These are phyloP conservation scores for Acanthochromis polyacanthus DNA, from an alignment of 2,113 vertebrate species.

Conservation along the genomic window DNA sequence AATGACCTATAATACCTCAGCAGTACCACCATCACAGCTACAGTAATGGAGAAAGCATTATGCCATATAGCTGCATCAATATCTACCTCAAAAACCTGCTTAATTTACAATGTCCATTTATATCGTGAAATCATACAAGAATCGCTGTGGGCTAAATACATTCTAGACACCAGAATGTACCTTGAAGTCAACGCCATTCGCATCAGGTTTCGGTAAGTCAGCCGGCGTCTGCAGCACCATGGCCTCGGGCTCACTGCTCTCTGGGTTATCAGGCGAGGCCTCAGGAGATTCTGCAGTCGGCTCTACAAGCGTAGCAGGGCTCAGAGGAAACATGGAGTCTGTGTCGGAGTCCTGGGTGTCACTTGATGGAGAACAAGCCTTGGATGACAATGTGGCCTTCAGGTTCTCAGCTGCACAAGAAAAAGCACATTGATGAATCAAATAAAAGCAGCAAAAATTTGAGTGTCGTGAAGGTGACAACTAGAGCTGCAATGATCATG, in stretches of 20 bases:
- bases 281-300: slow-evolving; percentile 7
- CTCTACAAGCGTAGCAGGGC: slow-evolving; percentile 10
- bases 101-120: slow-evolving; percentile 7
- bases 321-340: slow-evolving; percentile 51
- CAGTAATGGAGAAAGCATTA: background rate
- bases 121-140: background rate
- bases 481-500: too few relatives aligned
- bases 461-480: too few relatives aligned
- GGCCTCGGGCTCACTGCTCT: slow-evolving; percentile 21
- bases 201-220: slow-evolving; percentile 22
- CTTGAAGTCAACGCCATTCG: slow-evolving; percentile 56
- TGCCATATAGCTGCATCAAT: slow-evolving; percentile 40
- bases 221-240: slow-evolving; percentile 18
- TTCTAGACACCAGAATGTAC: slow-evolving; percentile 42
- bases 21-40: slow-evolving; percentile 13
- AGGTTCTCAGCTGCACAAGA: slow-evolving; percentile 73
- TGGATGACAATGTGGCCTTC: slow-evolving; percentile 61
- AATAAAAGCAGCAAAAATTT: too few relatives aligned
- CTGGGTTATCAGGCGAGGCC: slow-evolving; percentile 28
- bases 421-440: background rate
- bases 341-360: slow-evolving; percentile 28
- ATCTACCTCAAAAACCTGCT: slow-evolving; percentile 37
- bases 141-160: background rate
- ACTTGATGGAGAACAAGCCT: slow-evolving; percentile 24
- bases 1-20: slow-evolving; percentile 20